Base-by-base conservation (phyloP, 2,113 vertebrate genomes). In the Cisticola juncidis region DNA sequence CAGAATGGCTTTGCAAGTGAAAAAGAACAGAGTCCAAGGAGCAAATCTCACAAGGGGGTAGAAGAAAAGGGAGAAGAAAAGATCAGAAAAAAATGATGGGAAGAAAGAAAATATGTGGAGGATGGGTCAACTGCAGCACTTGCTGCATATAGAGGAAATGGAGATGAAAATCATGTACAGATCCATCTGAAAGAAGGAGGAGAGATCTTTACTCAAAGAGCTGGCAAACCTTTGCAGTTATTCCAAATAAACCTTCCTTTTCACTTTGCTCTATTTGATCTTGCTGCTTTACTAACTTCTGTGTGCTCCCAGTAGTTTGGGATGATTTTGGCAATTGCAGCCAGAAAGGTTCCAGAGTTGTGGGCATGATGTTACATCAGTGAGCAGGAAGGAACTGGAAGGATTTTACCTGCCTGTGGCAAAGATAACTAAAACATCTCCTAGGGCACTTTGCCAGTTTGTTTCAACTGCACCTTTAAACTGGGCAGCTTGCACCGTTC, bases 381-480 rank as follows among this genome's bases (percentile, higher is more conserved):
- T 0, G 0, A 88, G 56, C 36, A 73, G 90, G 84, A 85, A 91
- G 87, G 56, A 92, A 62, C 12, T 38, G 62, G 48, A 88, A 83
- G 68, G 57, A 60, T 86, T 92, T 92, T 88, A 93, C 88, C 90
- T 93, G 76, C 54, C 76, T 86, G 44, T 81, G 90, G 79, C 60
- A 92, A 89, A 88, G 90, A 92, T 60, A 86, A 51, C 36, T 33
- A 48, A 90, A 91, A 64, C 57, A 33, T 74, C 22, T 66, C 40
- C 44, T 47, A 47, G 22, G 82, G 92, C 76, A 42, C 23, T 88
- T 56, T 86, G 85, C 88, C 92, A 86, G 79, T 7, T 17, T 22
- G 56, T 64, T 96, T 88, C 7, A 26, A 53, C 36, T 66, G 44
- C 74, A 93, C 92, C 88, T 94, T 95, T 91, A 92, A 73, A 91